Evolutionary conservation across 2,888 invertebrate genomes (phyloP).

Genomic region (Macrostomum cliftonense): DNA sequence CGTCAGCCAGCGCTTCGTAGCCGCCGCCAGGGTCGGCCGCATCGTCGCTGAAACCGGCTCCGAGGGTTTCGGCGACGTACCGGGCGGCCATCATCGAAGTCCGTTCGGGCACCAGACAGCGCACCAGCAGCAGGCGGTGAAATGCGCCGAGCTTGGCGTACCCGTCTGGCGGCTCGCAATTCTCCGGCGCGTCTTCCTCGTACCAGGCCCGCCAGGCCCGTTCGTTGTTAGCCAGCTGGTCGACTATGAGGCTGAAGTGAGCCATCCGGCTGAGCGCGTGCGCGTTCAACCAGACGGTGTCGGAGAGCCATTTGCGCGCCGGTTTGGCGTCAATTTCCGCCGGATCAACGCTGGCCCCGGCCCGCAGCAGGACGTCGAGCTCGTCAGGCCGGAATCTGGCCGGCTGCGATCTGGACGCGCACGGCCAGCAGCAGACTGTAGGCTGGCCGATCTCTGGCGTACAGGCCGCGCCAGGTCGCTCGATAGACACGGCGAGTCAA

Average conservation of each 20-base stretch:
- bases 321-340: constrained; percentile 38
- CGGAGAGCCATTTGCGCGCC: constrained; percentile 36
- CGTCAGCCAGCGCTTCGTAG: constrained; percentile 67
- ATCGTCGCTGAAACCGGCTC: constrained; percentile 48
- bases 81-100: constrained; percentile 35
- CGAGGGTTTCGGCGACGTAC: constrained; percentile 36
- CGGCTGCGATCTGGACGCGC: constrained; percentile 72
- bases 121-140: constrained; percentile 32
- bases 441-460: constrained; percentile 73
- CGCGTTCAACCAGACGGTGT: constrained; percentile 38
- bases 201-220: constrained; percentile 39
- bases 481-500: constrained; percentile 77
- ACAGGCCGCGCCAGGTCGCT: constrained; percentile 72
- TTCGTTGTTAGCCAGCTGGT: constrained; percentile 34
- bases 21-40: constrained; percentile 79
- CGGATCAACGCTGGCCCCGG: constrained; percentile 37
- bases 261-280: constrained; percentile 35
- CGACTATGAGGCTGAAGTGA: constrained; percentile 33
- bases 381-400: constrained; percentile 65
- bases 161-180: constrained; percentile 32
- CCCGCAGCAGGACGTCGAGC: constrained; percentile 83
- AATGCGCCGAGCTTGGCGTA: constrained; percentile 26
- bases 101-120: constrained; percentile 36
- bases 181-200: constrained; percentile 37
- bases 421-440: constrained; percentile 82